Conservation (phyloP, 23 tunicate species). For the Clavelina lepadiformis region DNA sequence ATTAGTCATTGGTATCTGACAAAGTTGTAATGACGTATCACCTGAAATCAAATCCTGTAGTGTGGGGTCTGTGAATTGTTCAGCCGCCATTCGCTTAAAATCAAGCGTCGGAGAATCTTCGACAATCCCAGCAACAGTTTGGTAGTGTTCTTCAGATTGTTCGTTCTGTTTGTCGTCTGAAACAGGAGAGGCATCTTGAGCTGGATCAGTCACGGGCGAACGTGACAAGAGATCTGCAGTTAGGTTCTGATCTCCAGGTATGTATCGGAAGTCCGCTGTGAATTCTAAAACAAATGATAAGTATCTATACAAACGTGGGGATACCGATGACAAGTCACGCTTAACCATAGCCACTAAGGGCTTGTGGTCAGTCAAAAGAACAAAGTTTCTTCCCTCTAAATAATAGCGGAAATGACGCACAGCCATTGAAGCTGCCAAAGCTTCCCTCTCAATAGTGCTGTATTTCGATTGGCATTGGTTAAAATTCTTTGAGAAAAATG, state of each 20-base stretch:
- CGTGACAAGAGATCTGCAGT: no score
- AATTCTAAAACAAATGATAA: no score
- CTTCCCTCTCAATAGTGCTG: constrained; percentile 14
- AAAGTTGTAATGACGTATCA: not conserved
- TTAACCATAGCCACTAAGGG: constrained; percentile 13
- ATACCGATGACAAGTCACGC: no score
- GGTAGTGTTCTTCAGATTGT: no score
- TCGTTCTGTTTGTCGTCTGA: no score
- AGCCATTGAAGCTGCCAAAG: not conserved
- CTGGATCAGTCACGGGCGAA: no score
- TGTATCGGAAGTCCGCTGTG: no score
- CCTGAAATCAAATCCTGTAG: not conserved
- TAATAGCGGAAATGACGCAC: constrained; percentile 1
- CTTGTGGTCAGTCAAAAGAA: constrained; percentile 21
- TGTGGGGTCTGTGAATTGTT: not conserved
- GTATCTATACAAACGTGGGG: no score
- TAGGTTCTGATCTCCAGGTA: no score
- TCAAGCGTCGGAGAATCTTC: not conserved
- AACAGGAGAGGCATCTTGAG: no score
- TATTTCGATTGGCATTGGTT: not conserved
- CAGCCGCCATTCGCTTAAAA: not conserved
- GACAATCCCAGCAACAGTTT: no score
- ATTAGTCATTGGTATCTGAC: not conserved
- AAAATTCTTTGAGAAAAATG: constrained; percentile 17
- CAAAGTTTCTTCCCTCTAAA: not conserved